phyloP scores from a whole-genome alignment of 2,113 vertebrate genomes.

The Pluvialis apricaria region DNA sequence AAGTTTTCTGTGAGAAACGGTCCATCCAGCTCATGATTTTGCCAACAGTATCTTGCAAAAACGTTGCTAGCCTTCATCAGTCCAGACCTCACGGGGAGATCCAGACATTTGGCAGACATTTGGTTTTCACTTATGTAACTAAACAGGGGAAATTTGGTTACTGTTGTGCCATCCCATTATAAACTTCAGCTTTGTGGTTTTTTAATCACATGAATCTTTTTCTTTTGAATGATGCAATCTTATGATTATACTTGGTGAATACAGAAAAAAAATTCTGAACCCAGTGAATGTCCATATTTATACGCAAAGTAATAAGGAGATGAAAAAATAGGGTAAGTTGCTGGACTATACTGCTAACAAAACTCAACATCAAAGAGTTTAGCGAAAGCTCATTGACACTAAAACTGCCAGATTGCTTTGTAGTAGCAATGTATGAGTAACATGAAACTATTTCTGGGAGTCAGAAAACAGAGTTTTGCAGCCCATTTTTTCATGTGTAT shows the following conservation, averaged over 20 bases:
- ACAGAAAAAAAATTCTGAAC: neutral
- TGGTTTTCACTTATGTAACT: neutral
- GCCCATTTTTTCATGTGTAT: neutral
- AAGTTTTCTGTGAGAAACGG: neutral
- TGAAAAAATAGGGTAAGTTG: neutral
- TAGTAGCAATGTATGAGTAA: neutral
- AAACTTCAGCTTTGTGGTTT: neutral
- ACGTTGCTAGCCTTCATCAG: neutral
- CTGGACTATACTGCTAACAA: neutral
- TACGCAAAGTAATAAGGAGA: neutral
- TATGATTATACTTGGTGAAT: neutral
- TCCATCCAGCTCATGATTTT: neutral
- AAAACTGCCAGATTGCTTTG: neutral
- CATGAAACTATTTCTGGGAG: neutral
- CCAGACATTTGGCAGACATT: neutral
- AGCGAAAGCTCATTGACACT: neutral
- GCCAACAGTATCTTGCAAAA: neutral
- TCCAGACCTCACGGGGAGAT: neutral
- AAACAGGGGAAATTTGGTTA: neutral
- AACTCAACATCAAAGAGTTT: neutral
- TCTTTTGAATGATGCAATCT: neutral
- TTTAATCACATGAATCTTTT: neutral
- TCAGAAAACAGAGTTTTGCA: neutral
- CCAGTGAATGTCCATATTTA: rapidly evolving
- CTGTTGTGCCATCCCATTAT: neutral